A percentile compares a stretch with the other conserved stretches of the same genome.
Conservation (phyloP, 2,888 invertebrate genomes). For the Ischnus inquisitorius region DNA sequence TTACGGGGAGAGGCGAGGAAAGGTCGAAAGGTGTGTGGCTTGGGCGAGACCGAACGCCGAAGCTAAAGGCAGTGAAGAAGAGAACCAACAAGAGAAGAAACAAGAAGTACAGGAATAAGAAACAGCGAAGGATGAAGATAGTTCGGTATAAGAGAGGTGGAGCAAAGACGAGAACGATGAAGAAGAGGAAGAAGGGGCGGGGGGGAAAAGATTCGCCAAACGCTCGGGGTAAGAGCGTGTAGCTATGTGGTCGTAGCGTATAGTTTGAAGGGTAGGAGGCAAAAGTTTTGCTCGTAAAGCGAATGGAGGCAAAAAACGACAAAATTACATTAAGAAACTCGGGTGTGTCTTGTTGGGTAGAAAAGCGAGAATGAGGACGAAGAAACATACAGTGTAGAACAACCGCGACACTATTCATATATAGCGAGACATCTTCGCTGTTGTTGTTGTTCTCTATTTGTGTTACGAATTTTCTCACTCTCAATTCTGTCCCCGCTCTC, state of each 20-base stretch:
- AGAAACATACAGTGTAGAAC: slow-evolving; percentile 57
- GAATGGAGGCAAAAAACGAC: slow-evolving; percentile 79
- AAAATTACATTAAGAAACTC: slow-evolving; percentile 84
- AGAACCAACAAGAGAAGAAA: slow-evolving; percentile 61
- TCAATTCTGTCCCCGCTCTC: slow-evolving; percentile 4
- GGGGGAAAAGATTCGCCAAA: slow-evolving; percentile 53
- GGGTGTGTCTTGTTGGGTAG: slow-evolving; percentile 73
- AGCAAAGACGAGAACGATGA: slow-evolving; percentile 42
- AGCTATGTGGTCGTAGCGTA: slow-evolving; percentile 33
- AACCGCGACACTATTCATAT: slow-evolving; percentile 48
- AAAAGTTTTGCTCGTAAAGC: slow-evolving; percentile 83
- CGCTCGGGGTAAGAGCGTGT: slow-evolving; percentile 43
- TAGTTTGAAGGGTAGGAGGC: slow-evolving; percentile 72
- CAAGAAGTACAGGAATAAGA: slow-evolving; percentile 53
- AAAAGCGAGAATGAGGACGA: slow-evolving; percentile 57
- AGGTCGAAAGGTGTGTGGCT: slow-evolving; percentile 41
- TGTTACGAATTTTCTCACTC: slow-evolving; percentile 39
- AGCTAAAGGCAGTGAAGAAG: slow-evolving; percentile 33
- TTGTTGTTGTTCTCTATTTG: slow-evolving; percentile 29
- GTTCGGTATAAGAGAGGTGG: slow-evolving; percentile 47
- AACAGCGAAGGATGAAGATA: slow-evolving; percentile 34
- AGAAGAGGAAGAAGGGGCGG: slow-evolving; percentile 31
- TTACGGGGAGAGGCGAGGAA: slow-evolving; percentile 66
- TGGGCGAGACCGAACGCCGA: slow-evolving; percentile 27
- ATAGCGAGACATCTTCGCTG: slow-evolving; percentile 50